Evolutionary conservation across 2,797 vertebrate species (phyloP).

Genomic region (Thripadectes ignobilis): DNA sequence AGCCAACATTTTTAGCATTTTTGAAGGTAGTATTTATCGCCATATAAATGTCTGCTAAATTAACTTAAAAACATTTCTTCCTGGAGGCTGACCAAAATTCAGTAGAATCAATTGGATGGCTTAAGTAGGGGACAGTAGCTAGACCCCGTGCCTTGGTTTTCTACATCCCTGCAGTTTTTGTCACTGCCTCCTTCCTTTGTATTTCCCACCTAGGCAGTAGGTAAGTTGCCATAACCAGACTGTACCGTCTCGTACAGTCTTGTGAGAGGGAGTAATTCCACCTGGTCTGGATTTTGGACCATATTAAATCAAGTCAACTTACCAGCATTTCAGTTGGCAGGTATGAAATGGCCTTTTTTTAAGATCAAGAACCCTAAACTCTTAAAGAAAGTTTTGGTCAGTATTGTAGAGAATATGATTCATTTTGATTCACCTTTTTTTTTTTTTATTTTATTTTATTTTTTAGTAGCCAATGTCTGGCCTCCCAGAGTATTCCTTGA

Average conservation of each 20-base stretch:
- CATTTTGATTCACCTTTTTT: conserved; percentile 13
- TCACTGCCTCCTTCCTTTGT: conserved; percentile 62
- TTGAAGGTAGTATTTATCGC: conserved; percentile 80
- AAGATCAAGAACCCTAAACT: conserved; percentile 69
- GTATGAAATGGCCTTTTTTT: conserved; percentile 75
- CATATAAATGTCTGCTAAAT: conserved; percentile 81
- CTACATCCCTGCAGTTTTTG: conserved; percentile 74
- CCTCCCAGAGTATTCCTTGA: conserved; percentile 61
- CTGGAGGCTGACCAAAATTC: conserved; percentile 85
- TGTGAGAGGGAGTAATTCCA: conserved; percentile 70
- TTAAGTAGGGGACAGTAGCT: conserved; percentile 74
- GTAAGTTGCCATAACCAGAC: conserved; percentile 65
- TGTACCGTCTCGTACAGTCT: conserved; percentile 53
- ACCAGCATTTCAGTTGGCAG: conserved; percentile 77
- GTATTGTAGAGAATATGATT: conserved; percentile 75
- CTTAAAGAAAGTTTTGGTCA: conserved; percentile 74
- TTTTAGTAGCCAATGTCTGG: conserved; percentile 42
- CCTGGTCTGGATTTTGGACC: conserved; percentile 71
- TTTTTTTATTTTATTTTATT: neutral
- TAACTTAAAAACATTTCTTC: conserved; percentile 77
- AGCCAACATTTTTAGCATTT: conserved; percentile 79
- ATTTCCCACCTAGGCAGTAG: conserved; percentile 73
- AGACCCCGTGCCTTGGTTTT: conserved; percentile 80
- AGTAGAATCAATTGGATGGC: conserved; percentile 75
- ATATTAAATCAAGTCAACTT: conserved; percentile 76